Conservation (phyloP, 1,140 invertebrate genomes). For the Rhyzopertha dominica region DNA sequence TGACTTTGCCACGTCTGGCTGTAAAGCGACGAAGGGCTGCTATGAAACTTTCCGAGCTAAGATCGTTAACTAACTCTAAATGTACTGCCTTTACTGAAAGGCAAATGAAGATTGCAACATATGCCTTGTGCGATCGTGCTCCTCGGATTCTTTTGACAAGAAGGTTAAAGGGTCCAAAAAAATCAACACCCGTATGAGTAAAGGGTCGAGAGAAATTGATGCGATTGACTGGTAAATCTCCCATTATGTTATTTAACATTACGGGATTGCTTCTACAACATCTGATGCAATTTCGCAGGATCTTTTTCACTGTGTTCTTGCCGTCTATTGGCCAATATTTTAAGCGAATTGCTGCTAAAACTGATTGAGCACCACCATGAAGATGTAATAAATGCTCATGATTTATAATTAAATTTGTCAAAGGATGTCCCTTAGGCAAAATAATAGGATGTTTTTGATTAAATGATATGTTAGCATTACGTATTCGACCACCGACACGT, state of each 20-base stretch:
- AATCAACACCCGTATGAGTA: conserved; percentile 31
- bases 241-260: conserved; percentile 16
- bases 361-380: conserved; percentile 11
- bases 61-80: conserved; percentile 24
- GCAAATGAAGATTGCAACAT: conserved; percentile 35
- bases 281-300: conserved; percentile 15
- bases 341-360: conserved; percentile 13
- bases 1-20: conserved; percentile 25
- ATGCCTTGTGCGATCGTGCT: conserved; percentile 27
- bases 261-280: conserved; percentile 14
- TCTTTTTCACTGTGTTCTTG: conserved; percentile 17
- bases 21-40: conserved; percentile 30
- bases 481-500: conserved; percentile 32
- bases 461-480: conserved; percentile 18
- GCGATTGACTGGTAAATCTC: conserved; percentile 16
- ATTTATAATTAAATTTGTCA: conserved; percentile 19
- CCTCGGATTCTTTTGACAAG: conserved; percentile 5
- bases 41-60: conserved; percentile 23
- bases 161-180: conserved; percentile 33
- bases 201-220: conserved; percentile 29
- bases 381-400: conserved; percentile 17
- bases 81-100: conserved; percentile 32
- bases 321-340: conserved; percentile 23
- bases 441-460: conserved; percentile 24
- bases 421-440: conserved; percentile 13